Percentiles rank a stretch among this genome's conserved stretches.
phyloP scores from a whole-genome alignment of 2,888 invertebrate genomes.

The Aphidius colemani region DNA sequence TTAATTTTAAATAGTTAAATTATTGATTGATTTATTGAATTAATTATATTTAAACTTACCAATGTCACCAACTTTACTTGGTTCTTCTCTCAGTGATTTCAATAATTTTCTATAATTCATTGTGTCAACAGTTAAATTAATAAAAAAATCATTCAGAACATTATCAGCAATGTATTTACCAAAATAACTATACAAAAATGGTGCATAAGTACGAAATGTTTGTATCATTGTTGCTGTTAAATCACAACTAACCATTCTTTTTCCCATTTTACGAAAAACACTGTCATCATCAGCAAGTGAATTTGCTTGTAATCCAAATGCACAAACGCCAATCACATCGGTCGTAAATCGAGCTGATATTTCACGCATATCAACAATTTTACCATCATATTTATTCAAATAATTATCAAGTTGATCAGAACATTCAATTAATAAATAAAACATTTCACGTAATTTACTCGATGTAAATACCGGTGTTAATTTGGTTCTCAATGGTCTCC shows the following conservation, averaged over 20 bases:
- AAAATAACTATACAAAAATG: constrained; percentile 37
- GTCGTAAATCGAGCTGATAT: constrained; percentile 58
- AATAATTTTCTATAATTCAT: constrained; percentile 55
- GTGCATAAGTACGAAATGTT: constrained; percentile 16
- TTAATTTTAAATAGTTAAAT: constrained; percentile 41
- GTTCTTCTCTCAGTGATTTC: constrained; percentile 56
- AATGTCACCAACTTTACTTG: constrained; percentile 57
- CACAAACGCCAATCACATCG: constrained; percentile 60
- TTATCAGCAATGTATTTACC: constrained; percentile 31
- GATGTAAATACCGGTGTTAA: constrained; percentile 61
- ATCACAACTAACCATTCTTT: constrained; percentile 39
- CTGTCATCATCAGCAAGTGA: constrained; percentile 52
- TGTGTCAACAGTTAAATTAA: constrained; percentile 46
- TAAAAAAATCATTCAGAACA: constrained; percentile 49
- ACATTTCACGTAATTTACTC: constrained; percentile 62
- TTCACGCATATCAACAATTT: constrained; percentile 45
- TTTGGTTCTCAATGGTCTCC: constrained; percentile 59
- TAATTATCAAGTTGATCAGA: constrained; percentile 42
- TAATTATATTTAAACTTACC: constrained; percentile 45
- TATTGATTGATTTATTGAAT: neutral
- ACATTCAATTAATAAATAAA: constrained; percentile 56
- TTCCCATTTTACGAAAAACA: constrained; percentile 55
- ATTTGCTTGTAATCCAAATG: constrained; percentile 59
- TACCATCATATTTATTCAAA: constrained; percentile 3
- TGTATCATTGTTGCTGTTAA: too few relatives aligned